Conservation (phyloP, 2,888 invertebrate species). For the Sympetrum striolatum region DNA sequence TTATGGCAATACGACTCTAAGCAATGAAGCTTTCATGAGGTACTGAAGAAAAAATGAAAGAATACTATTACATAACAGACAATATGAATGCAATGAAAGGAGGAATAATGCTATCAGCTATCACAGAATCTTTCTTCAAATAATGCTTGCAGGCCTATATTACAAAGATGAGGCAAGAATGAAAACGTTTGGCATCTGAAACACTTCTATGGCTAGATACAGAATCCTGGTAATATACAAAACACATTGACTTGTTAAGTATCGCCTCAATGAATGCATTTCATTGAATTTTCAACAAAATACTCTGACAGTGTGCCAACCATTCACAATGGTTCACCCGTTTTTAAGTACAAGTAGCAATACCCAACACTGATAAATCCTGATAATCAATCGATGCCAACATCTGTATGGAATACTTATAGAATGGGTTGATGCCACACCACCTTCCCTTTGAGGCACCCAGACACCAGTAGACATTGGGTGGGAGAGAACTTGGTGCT, state of each 20-base stretch:
- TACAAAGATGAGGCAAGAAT: slow-evolving; percentile 11
- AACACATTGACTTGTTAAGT: neutral
- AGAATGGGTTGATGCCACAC: slow-evolving; percentile 84
- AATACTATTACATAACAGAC: too few species aligned
- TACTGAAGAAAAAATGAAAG: too few species aligned
- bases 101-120: too few species aligned
- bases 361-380: neutral
- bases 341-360: slow-evolving; percentile 24
- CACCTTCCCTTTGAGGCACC: slow-evolving; percentile 87
- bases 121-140: too few species aligned
- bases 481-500: slow-evolving; percentile 90
- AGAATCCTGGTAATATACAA: neutral
- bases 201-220: neutral
- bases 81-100: too few species aligned
- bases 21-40: too few species aligned
- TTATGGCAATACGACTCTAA: too few species aligned
- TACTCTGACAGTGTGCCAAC: neutral
- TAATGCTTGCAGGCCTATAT: neutral
- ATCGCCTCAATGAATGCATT: neutral
- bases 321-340: neutral
- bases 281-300: neutral
- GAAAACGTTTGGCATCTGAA: neutral
- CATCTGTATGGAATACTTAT: slow-evolving; percentile 49
- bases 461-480: slow-evolving; percentile 86
- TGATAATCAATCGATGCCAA: neutral